Conservation (phyloP, 2,797 vertebrate species). For the Clarias fuscus region DNA sequence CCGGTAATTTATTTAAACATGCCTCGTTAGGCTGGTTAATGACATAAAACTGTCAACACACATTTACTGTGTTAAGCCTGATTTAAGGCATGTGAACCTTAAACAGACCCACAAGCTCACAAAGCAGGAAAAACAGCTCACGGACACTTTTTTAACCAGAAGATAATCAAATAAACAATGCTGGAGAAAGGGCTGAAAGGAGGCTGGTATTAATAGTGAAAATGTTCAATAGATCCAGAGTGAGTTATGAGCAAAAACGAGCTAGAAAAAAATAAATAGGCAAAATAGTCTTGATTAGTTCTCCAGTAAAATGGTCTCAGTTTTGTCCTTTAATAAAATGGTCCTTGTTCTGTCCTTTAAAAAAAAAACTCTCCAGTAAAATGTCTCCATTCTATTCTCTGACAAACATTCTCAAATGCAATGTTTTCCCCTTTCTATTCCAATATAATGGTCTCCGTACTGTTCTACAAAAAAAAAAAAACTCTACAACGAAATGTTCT, state of each 20-base stretch:
- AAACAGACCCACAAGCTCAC: background rate
- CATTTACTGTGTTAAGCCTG: background rate
- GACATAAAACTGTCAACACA: background rate
- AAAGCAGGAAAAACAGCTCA: background rate
- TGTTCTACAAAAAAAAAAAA: background rate
- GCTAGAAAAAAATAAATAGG: background rate
- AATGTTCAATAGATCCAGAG: background rate
- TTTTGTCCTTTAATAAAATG: background rate
- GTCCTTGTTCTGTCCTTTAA: background rate
- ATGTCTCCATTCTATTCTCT: background rate
- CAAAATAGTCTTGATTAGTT: too few relatives aligned
- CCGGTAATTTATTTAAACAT: background rate
- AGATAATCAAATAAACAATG: background rate
- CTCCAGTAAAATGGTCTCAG: background rate
- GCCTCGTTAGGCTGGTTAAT: slow-evolving; percentile 1
- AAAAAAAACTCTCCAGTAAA: background rate
- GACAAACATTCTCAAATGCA: background rate
- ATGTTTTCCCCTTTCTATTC: background rate
- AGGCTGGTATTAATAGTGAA: background rate
- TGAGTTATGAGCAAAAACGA: too few relatives aligned
- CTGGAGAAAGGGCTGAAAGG: background rate
- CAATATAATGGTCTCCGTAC: background rate
- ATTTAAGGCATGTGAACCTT: slow-evolving; percentile 1
- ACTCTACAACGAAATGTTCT: background rate
- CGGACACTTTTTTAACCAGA: background rate